Evolutionary conservation across 2,888 invertebrate genomes (phyloP), one percentile per base, ranked within the genome.

Genomic region (Drosophila eohydei): DNA sequence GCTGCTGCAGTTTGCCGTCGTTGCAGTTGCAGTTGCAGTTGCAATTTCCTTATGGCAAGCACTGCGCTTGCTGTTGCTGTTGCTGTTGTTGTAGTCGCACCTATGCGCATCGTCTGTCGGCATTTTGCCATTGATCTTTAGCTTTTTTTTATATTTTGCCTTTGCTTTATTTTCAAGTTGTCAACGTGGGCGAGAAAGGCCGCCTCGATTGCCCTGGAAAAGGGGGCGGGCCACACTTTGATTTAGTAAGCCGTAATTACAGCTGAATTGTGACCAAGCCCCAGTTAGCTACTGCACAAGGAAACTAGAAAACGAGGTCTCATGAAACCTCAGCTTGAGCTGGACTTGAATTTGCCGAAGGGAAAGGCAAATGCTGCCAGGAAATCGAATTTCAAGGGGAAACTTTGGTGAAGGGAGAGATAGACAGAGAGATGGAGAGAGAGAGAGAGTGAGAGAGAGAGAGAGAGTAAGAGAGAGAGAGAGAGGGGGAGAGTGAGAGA

Each of bases 221-320:
- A 54, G 28, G 52, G 50, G 55, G 82, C 74, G 66, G 78, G 61
- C 14, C 40, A 46, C 48, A 63, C 78, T 78, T 82, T 82, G 87
- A 82, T 82, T 87, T 83, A 83, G 84, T 83, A 84, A 78, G 81
- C 66, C 78, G 75, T 82, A 82, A 82, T 82, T 84, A 82, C 75
- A 83, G 57, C 65, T 67, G 81, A 82, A 55, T 68, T 76, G 71
- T 58, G 64, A 43, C 61, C 64, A 51, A 57, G 48, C 41, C 44
- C 32, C 56, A 43, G 48, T 65, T 52, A 56, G 70, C 79, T 78
- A 78, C 78, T 44, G 74, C 51, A 67, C 11, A 30, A n/a, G 9
- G 16, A 36, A 11, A 5, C n/a, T 34, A 4, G 16, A 5, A 0
- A 9, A 2, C 16, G 28, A 40, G 16, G 5, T 52, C 52, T n/a